Evolutionary conservation across 2,113 vertebrate genomes (phyloP), one percentile per base, ranked within the genome.

Genomic region (Odocoileus virginianus): DNA sequence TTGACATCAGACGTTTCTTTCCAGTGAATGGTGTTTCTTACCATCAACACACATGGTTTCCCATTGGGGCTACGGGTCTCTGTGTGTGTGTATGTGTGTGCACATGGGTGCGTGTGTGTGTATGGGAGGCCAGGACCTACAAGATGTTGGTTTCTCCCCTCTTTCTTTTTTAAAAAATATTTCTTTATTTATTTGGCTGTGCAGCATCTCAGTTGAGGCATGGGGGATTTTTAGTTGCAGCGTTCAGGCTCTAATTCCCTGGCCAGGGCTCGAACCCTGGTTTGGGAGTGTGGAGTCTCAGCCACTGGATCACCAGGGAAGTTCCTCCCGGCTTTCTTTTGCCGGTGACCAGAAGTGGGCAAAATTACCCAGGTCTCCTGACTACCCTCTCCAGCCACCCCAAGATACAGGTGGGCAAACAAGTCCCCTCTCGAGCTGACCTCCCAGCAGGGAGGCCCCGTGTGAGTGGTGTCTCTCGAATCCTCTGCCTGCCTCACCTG

Each of bases 401-500:
- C 17, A 52, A 86, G 71, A 78, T 33, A n/a, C 19, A 1, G 0
- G 27, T 15, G 58, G 11, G 21, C 60, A 11, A 19, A 78, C 14
- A 52, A 57, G 43, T 27, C 27, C 33, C 40, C 45, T 33, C 55
- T 11, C 27, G 50, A 15, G 43, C 13, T 61, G 90, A 7, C 28
- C 52, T 55, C 76, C 82, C 76, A 54, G 50, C 23, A 27, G 60
- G 14, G 33, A 95, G 89, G 45, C 17, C 2, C 0, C 0, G 13
- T 2, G 52, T 2, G 52, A 85, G 10, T 36, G 43, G 33, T 43
- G 15, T 14, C 14, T 45, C 64, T 28, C 25, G 19, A 40, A 30
- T 23, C n/a, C 43, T 60, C 13, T 15, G 76, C 36, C 74, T 60
- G 88, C 96, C 97, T 98, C 98, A 99, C 99, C 99, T 99, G 99